Evolutionary conservation across 2,888 invertebrate species (phyloP), one percentile per base, ranked within the genome.

Genomic region (Mythimna pallens): DNA sequence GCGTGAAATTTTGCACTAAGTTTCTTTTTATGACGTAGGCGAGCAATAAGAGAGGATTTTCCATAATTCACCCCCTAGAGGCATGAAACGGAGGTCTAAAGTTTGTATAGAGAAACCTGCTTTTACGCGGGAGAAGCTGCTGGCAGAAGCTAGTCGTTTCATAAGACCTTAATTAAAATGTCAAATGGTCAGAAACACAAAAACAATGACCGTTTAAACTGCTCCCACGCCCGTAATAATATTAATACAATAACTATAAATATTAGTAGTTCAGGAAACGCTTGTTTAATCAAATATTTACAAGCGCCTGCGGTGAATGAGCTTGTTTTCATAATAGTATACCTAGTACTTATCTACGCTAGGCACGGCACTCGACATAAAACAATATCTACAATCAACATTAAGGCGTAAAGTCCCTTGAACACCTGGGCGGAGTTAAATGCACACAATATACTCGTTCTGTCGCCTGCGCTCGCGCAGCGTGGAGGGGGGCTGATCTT

Each of bases 271-370:
- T 14, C 36, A 20, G 12, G 50, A 30, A 30, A n/a, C 50, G 62
- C 17, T 65, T 67, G 52, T 57, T 57, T 54, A 8, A 34, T 61
- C 14, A 9, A 63, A 20, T 63, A 10, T 66, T 34, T 43, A 68
- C 59, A 47, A 55, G 69, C 70, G 43, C 58, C 43, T 7, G 61
- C 5, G 47, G n/a, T 64, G 54, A 59, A 58, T 57, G 14, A 50
- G 8, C 12, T 65, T 68, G 82, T 72, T 80, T 78, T 65, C 34
- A 78, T 55, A 80, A 78, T 64, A 77, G 20, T 54, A 22, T 36
- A 59, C 40, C 40, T 10, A 40, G 36, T 36, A 36, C 12, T 14
- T 43, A 43, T 43, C 5, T 40, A 40, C 47, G 6, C 34, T 7
- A 9, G 40, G 40, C 59, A 67, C 34, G 40, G 40, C 59, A 67